Evolutionary conservation across 2,113 vertebrate species (phyloP).

Genomic region (Rhinoptilus africanus): DNA sequence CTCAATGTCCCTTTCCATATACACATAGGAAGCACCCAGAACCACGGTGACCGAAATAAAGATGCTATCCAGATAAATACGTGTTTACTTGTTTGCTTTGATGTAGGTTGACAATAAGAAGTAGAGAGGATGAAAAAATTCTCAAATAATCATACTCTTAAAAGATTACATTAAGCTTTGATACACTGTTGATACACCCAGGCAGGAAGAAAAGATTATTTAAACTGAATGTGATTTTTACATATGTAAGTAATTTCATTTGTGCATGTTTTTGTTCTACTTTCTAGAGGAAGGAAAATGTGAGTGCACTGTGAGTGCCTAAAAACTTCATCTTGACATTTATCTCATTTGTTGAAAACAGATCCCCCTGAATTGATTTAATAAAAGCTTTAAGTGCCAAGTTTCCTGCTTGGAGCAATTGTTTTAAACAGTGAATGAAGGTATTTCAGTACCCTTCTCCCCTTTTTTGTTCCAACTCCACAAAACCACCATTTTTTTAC

Average conservation of each 20-base stretch:
- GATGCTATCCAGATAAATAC: not conserved
- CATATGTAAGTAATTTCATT: conserved; percentile 59
- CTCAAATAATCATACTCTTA: conserved; percentile 38
- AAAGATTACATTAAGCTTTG: conserved; percentile 36
- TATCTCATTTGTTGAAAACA: conserved; percentile 61
- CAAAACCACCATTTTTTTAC: not conserved
- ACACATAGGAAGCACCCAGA: not conserved
- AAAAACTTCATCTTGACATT: conserved; percentile 50
- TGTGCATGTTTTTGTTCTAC: conserved; percentile 19
- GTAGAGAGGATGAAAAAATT: conserved; percentile 1
- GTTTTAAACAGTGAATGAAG: conserved; percentile 38
- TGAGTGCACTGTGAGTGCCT: conserved; percentile 19
- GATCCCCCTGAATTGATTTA: conserved; percentile 52
- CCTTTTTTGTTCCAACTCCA: conserved; percentile 2
- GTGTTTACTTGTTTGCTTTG: not conserved
- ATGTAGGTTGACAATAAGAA: not conserved
- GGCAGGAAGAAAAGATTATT: conserved; percentile 47
- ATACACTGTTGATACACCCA: not conserved
- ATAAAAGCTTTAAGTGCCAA: conserved; percentile 42
- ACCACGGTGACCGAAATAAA: not conserved
- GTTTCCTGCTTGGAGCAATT: conserved; percentile 43
- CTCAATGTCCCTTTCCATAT: not conserved
- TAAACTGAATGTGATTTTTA: conserved; percentile 38
- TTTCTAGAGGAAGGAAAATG: conserved; percentile 36
- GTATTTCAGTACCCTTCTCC: not conserved